A percentile compares a stretch with the other conserved stretches of the same genome.
Conservation (phyloP, 2,797 vertebrate genomes). For the Phrynocephalus vlangalii region DNA sequence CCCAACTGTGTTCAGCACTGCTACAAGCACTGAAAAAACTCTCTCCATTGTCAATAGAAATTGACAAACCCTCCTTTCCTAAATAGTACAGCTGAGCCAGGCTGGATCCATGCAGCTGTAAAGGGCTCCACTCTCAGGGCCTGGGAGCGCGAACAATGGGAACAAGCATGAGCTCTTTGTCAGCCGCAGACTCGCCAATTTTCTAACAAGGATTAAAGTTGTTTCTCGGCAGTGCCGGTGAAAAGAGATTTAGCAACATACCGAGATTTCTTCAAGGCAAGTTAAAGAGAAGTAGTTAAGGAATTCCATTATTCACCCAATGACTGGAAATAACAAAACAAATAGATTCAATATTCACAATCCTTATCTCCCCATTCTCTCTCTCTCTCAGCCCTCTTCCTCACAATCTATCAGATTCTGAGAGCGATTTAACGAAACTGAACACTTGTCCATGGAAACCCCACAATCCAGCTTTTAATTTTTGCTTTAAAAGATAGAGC, state of each 20-base stretch:
- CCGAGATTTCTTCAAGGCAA: constrained; percentile 82
- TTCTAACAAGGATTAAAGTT: constrained; percentile 89
- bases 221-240: constrained; percentile 80
- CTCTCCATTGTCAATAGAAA: constrained; percentile 84
- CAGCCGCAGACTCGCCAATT: constrained; percentile 84
- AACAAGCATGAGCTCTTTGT: constrained; percentile 87
- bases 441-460: constrained; percentile 69
- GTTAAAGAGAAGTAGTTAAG: constrained; percentile 86
- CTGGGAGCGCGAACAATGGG: constrained; percentile 79
- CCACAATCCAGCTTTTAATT: constrained; percentile 64
- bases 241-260: constrained; percentile 88
- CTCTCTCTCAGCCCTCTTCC: not conserved
- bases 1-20: constrained; percentile 81
- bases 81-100: constrained; percentile 85
- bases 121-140: constrained; percentile 82
- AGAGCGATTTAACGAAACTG: constrained; percentile 73
- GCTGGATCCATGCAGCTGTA: constrained; percentile 84
- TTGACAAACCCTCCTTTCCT: constrained; percentile 84
- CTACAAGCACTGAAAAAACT: constrained; percentile 84
- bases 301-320: constrained; percentile 82
- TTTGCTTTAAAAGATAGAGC: constrained; percentile 78
- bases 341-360: constrained; percentile 81
- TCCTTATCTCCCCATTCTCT: constrained; percentile 49
- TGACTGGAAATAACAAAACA: constrained; percentile 77
- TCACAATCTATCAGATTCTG: constrained; percentile 67